Percentiles rank a stretch among this genome's conserved stretches.
phyloP scores from a whole-genome alignment of 2,113 vertebrate species.

The Caloenas nicobarica region DNA sequence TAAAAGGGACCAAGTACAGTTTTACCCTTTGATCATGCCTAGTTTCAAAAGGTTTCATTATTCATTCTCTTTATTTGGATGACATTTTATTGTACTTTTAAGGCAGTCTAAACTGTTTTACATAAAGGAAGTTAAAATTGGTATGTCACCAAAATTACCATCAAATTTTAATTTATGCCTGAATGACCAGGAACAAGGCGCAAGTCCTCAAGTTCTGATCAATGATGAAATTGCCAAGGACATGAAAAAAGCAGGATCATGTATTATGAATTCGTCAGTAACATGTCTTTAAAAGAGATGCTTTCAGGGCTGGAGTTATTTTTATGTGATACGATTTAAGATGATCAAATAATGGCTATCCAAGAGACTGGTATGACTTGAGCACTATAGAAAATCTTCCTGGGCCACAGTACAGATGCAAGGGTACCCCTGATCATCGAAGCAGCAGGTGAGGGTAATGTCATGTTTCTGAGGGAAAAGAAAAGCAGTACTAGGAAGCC shows the following conservation, averaged over 20 bases:
- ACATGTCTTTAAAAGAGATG: not conserved
- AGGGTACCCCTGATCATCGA: not conserved
- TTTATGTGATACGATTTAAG: not conserved
- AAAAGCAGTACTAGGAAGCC: not conserved
- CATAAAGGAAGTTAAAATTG: not conserved
- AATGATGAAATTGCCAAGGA: not conserved
- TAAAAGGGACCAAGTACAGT: not conserved
- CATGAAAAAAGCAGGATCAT: not conserved
- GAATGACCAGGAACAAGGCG: not conserved
- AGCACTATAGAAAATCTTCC: not conserved
- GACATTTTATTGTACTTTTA: not conserved
- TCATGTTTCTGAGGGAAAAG: not conserved
- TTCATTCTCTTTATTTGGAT: conserved; percentile 2
- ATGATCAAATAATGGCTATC: not conserved
- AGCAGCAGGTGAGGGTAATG: not conserved
- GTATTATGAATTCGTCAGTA: not conserved
- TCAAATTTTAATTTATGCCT: not conserved
- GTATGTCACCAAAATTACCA: not conserved
- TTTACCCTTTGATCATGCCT: not conserved
- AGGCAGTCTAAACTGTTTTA: not conserved
- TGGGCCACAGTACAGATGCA: not conserved
- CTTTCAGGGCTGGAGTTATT: not conserved
- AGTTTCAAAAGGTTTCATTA: not conserved
- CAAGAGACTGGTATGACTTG: not conserved
- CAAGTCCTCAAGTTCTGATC: not conserved